A percentile compares a stretch with the other conserved stretches of the same genome.
Conservation (phyloP, 1,140 invertebrate species). For the Drosophila kohkoa region DNA sequence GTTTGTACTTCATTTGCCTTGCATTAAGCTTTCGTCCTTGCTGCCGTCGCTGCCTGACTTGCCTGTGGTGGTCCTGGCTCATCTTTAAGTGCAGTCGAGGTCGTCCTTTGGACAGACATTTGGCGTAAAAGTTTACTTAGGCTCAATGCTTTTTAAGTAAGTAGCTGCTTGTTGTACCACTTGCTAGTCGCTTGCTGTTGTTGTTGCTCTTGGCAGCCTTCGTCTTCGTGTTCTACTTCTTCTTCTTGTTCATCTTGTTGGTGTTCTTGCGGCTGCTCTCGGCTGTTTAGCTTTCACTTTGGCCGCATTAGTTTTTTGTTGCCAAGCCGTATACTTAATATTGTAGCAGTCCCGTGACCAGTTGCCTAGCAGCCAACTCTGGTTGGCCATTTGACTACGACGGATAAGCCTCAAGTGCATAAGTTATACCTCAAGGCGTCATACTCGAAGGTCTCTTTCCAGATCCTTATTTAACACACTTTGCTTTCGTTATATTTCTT, state of each 20-base stretch:
- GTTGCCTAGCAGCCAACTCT: conserved; percentile 52
- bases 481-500: not conserved
- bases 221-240: conserved; percentile 15
- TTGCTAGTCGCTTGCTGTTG: conserved; percentile 44
- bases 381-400: conserved; percentile 40
- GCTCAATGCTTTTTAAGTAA: conserved; percentile 82
- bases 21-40: conserved; percentile 68
- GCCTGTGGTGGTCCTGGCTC: conserved; percentile 42
- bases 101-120: conserved; percentile 42
- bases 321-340: conserved; percentile 63
- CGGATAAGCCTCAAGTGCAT: conserved; percentile 49
- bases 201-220: not conserved
- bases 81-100: conserved; percentile 73
- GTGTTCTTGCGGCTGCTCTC: conserved; percentile 41
- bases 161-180: conserved; percentile 60
- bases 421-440: conserved; percentile 31
- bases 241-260: not conserved
- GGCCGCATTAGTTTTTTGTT: conserved; percentile 67
- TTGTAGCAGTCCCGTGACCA: conserved; percentile 47
- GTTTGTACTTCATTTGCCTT: conserved; percentile 81
- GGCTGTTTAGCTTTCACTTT: conserved; percentile 75
- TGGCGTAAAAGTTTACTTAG: conserved; percentile 81
- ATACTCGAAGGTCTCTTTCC: conserved; percentile 16
- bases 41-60: conserved; percentile 32
- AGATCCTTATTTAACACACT: conserved; percentile 21